Evolutionary conservation across 2,888 invertebrate genomes (phyloP).

Genomic region (Nephrotoma flavescens): DNA sequence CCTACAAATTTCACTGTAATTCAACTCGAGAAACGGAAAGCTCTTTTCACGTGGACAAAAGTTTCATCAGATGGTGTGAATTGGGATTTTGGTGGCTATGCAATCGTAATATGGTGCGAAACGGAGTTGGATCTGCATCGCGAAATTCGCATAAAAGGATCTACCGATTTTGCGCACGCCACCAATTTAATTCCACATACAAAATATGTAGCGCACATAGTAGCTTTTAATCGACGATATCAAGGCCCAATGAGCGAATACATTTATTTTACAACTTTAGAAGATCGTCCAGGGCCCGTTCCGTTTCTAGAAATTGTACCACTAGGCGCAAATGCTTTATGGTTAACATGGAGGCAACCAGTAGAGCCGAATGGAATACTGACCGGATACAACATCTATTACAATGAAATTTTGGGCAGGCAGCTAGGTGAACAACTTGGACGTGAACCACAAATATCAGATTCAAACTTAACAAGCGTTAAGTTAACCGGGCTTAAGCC

Average conservation of each 20-base stretch:
- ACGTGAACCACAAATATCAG: too few species aligned
- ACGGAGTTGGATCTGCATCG: conserved; percentile 44
- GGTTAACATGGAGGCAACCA: too few species aligned
- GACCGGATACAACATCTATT: too few species aligned
- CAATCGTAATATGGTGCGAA: conserved; percentile 91
- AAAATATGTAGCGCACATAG: not conserved
- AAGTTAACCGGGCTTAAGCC: too few species aligned
- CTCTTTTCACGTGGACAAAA: conserved; percentile 76
- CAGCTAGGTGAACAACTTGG: too few species aligned
- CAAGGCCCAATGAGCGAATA: conserved; percentile 81
- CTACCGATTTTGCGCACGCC: conserved; percentile 44
- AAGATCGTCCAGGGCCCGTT: conserved; percentile 34
- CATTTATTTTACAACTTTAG: conserved; percentile 73
- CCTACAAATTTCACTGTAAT: conserved; percentile 70
- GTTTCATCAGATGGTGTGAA: conserved; percentile 65
- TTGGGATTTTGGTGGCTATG: conserved; percentile 92
- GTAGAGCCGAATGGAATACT: too few species aligned
- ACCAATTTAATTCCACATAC: conserved; percentile 43
- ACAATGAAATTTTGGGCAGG: too few species aligned
- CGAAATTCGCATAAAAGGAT: conserved; percentile 59
- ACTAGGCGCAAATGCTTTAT: too few species aligned
- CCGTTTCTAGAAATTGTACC: too few species aligned
- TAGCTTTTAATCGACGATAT: conserved; percentile 69
- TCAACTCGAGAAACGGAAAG: conserved; percentile 66
- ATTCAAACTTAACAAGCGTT: too few species aligned